Base-by-base conservation (phyloP, 1,140 invertebrate species). In the Drosophila lacertosa region DNA sequence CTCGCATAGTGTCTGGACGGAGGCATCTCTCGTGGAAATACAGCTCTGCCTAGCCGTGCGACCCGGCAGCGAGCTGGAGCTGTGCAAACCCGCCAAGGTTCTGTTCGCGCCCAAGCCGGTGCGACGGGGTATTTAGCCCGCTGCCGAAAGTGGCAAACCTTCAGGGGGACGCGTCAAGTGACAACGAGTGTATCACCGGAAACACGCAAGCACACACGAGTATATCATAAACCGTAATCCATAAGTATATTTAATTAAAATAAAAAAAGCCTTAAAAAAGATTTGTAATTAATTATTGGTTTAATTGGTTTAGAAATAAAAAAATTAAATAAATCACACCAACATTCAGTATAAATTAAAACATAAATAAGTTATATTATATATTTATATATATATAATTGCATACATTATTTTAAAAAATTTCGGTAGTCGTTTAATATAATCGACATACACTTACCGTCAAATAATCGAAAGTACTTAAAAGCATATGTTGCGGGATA, bases 11-110 rank as follows among this genome's bases (percentile, higher is more conserved):
- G 95, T 97, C 4, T 97, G 96, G 96, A 96, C 96, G 60, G 97
- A 98, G 91, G 94, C 96, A 7, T 97, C 96, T 68, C 95, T 96
- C 57, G 95, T 98, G n/a, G 96, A 97, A 86, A 94, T 98, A 53
- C 95, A 95, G 2, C 92, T 98, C 11, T 97, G 96, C 13, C 90
- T 98, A 24, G 94, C 96, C 15, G 94, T 97, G 11, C 90, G 92
- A 4, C 90, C 92, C 1, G 92, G 94, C 39, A 93, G 93, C 63
- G 93, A 94, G 67, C 94, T 98, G 60, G 96, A 98, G 82, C 92
- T 99, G 2, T 97, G 97, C 89, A 97, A 97, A 89, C 96, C 97
- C 10, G 96, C 97, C 0, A 96, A 97, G 90, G 95, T 98, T n/a
- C 94, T 96, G 24, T 96, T 98, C 42, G 94, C 95, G 15, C 96